Evolutionary conservation across 2,888 invertebrate species (phyloP).

Genomic region (Acleris literana): DNA sequence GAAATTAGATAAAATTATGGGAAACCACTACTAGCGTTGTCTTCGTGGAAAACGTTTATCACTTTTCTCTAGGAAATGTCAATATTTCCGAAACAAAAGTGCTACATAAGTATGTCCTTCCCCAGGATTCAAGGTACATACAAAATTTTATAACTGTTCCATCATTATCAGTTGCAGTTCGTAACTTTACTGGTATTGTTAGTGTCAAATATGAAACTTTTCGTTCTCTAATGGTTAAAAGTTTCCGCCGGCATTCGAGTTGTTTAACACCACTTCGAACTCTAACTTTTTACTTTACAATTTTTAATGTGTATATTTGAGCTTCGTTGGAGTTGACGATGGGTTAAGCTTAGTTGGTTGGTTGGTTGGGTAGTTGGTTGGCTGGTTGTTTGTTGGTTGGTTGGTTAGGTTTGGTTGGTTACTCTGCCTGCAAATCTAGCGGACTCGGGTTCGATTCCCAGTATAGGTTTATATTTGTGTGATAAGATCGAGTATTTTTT

Average conservation of each 20-base stretch:
- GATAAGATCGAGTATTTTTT: too few relatives aligned
- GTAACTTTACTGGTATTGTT: not conserved
- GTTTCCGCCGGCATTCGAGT: not conserved
- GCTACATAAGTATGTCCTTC: too few relatives aligned
- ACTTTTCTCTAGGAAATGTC: too few relatives aligned
- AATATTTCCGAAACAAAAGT: too few relatives aligned
- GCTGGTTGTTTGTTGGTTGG: too few relatives aligned
- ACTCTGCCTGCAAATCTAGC: not conserved
- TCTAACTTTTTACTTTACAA: not conserved
- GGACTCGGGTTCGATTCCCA: too few relatives aligned
- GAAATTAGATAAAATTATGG: too few relatives aligned
- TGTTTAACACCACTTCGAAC: not conserved
- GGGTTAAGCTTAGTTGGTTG: not conserved
- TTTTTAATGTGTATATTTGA: not conserved
- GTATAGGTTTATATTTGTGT: too few relatives aligned
- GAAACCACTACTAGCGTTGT: too few relatives aligned
- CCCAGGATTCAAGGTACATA: too few relatives aligned
- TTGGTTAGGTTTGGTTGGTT: not conserved
- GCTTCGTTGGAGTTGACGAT: not conserved
- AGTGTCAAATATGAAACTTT: not conserved
- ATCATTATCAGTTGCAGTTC: not conserved
- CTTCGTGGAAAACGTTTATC: too few relatives aligned
- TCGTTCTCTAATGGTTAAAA: not conserved
- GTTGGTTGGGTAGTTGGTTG: too few relatives aligned
- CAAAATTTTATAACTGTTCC: not conserved